Conservation (phyloP, 2,888 invertebrate species). For the Hyles lineata region DNA sequence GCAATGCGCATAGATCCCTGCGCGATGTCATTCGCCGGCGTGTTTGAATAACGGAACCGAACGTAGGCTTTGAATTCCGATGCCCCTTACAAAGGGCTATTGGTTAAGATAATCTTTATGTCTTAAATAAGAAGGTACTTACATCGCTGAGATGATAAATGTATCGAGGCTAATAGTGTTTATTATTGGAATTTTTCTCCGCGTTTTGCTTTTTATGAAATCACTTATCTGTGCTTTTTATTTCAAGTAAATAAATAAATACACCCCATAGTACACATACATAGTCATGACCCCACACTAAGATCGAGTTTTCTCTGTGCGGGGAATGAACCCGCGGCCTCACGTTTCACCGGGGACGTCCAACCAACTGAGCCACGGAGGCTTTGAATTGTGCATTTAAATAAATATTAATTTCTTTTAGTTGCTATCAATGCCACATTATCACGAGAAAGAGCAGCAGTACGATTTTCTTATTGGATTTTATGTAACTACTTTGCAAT, state of each 20-base stretch:
- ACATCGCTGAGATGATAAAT: neutral
- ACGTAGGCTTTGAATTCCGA: conserved; percentile 34
- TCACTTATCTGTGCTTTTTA: neutral
- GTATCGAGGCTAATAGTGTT: conserved; percentile 15
- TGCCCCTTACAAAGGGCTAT: conserved; percentile 18
- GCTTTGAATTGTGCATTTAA: too few relatives aligned
- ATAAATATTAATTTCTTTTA: neutral
- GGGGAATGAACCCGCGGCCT: too few relatives aligned
- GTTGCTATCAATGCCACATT: neutral
- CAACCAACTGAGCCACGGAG: too few relatives aligned
- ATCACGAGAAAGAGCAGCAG: neutral
- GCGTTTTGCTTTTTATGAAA: neutral
- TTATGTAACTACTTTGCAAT: neutral
- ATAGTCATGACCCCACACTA: too few relatives aligned
- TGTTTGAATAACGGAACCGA: conserved; percentile 49
- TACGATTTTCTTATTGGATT: neutral
- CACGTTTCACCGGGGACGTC: too few relatives aligned
- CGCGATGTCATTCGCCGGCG: conserved; percentile 37
- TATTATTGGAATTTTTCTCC: neutral
- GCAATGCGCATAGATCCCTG: conserved; percentile 45
- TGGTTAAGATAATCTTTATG: conserved; percentile 16
- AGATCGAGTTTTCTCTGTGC: too few relatives aligned
- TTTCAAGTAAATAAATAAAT: too few relatives aligned
- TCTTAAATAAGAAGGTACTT: neutral
- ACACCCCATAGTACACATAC: too few relatives aligned